Conservation (phyloP, 2,797 vertebrate genomes). For the Chiroxiphia lanceolata region DNA sequence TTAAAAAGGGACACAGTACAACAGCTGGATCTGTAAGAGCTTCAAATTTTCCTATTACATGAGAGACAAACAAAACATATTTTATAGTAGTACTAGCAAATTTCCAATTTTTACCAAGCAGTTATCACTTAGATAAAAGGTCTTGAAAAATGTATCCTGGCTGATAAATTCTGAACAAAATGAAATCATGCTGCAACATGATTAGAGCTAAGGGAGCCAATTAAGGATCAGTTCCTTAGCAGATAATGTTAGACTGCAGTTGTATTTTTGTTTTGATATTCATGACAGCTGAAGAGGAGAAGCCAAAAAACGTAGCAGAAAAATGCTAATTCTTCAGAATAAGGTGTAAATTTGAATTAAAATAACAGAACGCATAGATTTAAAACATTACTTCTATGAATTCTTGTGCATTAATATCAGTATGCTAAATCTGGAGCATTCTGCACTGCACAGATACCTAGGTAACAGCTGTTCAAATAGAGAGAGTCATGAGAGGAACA, state of each 20-base stretch:
- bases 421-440: not conserved
- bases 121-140: not conserved
- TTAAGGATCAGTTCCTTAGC: not conserved
- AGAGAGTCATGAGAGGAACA: not conserved
- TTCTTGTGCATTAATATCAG: not conserved
- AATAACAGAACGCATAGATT: not conserved
- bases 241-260: not conserved
- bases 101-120: not conserved
- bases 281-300: not conserved
- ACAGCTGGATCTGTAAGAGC: not conserved
- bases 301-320: not conserved
- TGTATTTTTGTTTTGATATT: not conserved
- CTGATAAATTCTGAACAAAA: not conserved
- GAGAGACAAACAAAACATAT: not conserved
- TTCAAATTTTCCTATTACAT: not conserved
- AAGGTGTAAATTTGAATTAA: not conserved
- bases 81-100: not conserved
- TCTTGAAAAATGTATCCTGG: not conserved
- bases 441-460: not conserved
- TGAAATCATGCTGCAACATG: not conserved
- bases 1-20: not conserved
- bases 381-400: not conserved
- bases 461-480: not conserved
- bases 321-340: not conserved
- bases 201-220: not conserved